A percentile compares a stretch with the other conserved stretches of the same genome.
Conservation (phyloP, 2,888 invertebrate genomes). For the Machimus rusticus region DNA sequence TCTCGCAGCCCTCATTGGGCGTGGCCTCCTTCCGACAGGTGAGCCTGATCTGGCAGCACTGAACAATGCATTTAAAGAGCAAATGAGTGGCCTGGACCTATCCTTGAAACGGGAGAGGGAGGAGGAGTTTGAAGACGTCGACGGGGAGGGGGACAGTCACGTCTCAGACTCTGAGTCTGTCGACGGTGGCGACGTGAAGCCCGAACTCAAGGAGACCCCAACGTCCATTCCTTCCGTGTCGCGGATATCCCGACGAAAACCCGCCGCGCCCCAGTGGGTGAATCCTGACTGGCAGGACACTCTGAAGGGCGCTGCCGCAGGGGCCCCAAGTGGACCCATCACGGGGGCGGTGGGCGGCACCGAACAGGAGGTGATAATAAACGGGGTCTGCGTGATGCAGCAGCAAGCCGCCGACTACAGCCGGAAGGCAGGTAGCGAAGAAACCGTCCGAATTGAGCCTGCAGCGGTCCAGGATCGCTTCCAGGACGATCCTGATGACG, state of each 20-base stretch:
- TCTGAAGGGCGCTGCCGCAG: slow-evolving; percentile 56
- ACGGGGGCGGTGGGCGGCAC: slow-evolving; percentile 50
- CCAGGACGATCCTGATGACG: slow-evolving; percentile 61
- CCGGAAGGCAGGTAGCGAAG: slow-evolving; percentile 58
- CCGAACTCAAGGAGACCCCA: slow-evolving; percentile 52
- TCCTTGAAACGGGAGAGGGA: slow-evolving; percentile 78
- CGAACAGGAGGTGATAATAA: slow-evolving; percentile 84
- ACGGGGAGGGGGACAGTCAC: slow-evolving; percentile 72
- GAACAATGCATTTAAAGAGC: slow-evolving; percentile 75
- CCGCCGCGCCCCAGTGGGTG: slow-evolving; percentile 97
- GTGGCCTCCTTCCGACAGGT: slow-evolving; percentile 70
- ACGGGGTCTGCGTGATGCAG: slow-evolving; percentile 92
- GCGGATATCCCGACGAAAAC: slow-evolving; percentile 82
- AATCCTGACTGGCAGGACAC: slow-evolving; percentile 91
- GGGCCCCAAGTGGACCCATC: slow-evolving; percentile 40
- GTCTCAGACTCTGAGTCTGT: slow-evolving; percentile 56
- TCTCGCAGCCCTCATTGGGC: slow-evolving; percentile 78
- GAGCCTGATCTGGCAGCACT: slow-evolving; percentile 67
- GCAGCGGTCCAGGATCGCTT: slow-evolving; percentile 73
- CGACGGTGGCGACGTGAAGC: slow-evolving; percentile 52
- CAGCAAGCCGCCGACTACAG: slow-evolving; percentile 77
- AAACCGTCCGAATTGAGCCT: slow-evolving; percentile 71
- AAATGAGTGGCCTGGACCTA: slow-evolving; percentile 86
- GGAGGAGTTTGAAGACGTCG: slow-evolving; percentile 63
- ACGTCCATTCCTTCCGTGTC: slow-evolving; percentile 62